Base-by-base conservation (phyloP, 2,113 vertebrate genomes). In the Gasterosteus aculeatus region DNA sequence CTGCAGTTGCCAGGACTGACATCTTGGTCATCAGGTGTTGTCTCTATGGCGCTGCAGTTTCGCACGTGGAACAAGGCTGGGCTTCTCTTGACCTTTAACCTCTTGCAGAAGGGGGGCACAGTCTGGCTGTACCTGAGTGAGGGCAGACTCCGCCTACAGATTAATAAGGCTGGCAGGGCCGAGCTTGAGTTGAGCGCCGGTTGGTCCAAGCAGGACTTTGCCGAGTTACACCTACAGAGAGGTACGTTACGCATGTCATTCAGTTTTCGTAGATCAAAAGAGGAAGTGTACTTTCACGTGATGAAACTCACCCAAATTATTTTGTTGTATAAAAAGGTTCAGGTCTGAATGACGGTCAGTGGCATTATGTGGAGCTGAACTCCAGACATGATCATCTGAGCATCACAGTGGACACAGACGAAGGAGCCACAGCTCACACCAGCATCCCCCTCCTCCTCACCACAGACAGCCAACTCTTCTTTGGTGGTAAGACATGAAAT, bases 11-110 rank as follows among this genome's bases (percentile, higher is more conserved):
- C 94, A 0, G 93, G 89, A 15, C 75, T 73, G 42, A 38, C 85
- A 58, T 44, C 78, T 2, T 71, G 82, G 87, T 76, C 73, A 1
- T 83, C 80, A 0, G 85, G 68, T 61, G 9, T 72, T 0, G 42
- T 95, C 57, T 87, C 89, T 3, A 77, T 96, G 53, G 87, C 78
- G 44, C 95, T 99, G 85, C 95, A 99, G 63, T 97, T 99, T 89
- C 94, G 96, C 53, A 99, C 97, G 0, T 99, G 98, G 98, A 98
- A 98, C 89, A 94, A 92, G 56, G 95, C 86, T 0, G 98, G 97
- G n/a, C 93, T 97, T 61, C 90, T 99, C 0, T 82, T 98, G 60
- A 95, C 93, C 83, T 94, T 87, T 75, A 94, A 94, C 87, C 90
- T 96, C 5, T 92, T 87, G 0, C 82, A 89, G n/a, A 75, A 91